Conservation (phyloP, 2,888 invertebrate species). For the Zelleria hepariella region DNA sequence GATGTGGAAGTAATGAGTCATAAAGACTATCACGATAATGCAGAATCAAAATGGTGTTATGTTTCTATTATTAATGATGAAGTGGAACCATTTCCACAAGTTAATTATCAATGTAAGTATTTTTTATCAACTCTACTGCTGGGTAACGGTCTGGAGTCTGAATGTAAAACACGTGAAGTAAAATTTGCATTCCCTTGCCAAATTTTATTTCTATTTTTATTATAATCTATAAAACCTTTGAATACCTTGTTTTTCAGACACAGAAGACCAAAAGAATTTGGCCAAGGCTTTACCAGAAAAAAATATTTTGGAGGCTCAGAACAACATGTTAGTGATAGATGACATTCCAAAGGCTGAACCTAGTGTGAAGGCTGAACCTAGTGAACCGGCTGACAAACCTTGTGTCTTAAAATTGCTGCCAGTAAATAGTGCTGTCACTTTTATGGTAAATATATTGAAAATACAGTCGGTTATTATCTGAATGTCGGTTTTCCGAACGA, state of each 20-base stretch:
- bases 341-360: background rate
- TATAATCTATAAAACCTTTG: too few species aligned
- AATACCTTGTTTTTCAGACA: background rate
- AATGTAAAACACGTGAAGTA: too few species aligned
- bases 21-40: background rate
- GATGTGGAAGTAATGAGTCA: background rate
- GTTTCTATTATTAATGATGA: background rate
- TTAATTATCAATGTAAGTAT: background rate
- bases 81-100: background rate
- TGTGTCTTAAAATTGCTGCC: background rate
- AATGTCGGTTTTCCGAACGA: too few species aligned
- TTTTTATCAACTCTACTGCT: too few species aligned
- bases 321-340: background rate
- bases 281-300: background rate
- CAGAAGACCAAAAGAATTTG: background rate
- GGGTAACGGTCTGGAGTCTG: too few species aligned
- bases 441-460: background rate
- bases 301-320: background rate
- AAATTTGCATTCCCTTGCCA: too few species aligned
- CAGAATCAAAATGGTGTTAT: background rate
- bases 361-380: background rate
- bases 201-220: background rate
- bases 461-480: too few species aligned
- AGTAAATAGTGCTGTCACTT: background rate
- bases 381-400: background rate